Evolutionary conservation across 2,888 invertebrate species (phyloP).

Genomic region (Schizotus pectinicornis): DNA sequence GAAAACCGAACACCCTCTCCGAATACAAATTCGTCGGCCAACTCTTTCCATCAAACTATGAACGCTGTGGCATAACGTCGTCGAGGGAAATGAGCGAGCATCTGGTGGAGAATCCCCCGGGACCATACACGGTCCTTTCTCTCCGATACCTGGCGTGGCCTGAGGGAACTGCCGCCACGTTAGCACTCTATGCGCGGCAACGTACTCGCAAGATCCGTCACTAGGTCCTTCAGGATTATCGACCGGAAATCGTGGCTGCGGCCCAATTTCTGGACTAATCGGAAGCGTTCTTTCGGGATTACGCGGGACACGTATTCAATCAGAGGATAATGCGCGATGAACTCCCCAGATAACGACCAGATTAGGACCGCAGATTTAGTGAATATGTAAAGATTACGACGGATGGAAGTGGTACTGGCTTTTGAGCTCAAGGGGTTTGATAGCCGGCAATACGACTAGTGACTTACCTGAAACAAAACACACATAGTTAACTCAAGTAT

Average conservation of each 20-base stretch:
- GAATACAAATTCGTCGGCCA: no score
- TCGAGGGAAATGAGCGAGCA: conserved; percentile 20
- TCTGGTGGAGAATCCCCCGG: not conserved
- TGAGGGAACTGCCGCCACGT: no score
- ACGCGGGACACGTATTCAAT: not conserved
- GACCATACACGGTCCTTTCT: no score
- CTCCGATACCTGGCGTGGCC: no score
- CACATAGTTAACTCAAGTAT: no score
- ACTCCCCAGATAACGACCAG: not conserved
- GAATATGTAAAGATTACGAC: not conserved
- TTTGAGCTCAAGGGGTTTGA: not conserved
- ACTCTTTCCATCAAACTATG: conserved; percentile 3
- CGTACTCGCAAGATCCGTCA: no score
- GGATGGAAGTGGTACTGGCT: not conserved
- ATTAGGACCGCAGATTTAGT: not conserved
- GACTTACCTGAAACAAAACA: no score
- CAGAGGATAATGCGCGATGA: not conserved
- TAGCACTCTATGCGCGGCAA: no score
- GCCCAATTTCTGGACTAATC: not conserved
- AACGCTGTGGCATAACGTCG: conserved; percentile 12
- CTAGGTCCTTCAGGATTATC: not conserved
- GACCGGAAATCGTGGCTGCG: not conserved
- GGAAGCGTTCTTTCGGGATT: not conserved
- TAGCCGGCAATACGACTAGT: no score
- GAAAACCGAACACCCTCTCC: no score